Evolutionary conservation across 2,797 vertebrate genomes (phyloP), one percentile per base, ranked within the genome.

Genomic region (Poeciliopsis gracilis): DNA sequence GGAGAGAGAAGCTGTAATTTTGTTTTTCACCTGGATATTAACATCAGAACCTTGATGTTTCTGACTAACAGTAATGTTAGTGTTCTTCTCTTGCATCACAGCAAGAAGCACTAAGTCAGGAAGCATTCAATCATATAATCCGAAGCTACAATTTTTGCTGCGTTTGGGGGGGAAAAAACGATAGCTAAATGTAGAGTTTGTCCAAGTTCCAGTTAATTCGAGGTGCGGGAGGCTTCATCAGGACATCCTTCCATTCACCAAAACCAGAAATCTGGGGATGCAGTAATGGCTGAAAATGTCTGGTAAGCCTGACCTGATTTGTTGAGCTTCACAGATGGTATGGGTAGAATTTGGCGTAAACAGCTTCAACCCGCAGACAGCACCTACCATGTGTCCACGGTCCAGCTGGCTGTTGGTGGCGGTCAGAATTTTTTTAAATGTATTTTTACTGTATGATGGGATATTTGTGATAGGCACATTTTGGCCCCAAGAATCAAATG

Each of bases 241-340:
- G 15, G 20, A 47, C 36, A 10, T 6, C 6, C 23, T 47, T 23
- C 28, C 55, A n/a, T 57, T 70, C 20, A 43, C 51, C 23, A 72
- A 57, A 30, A 75, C n/a, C 43, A 49, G 45, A 71, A 51, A 25
- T 76, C 25, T 72, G 45, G 30, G 9, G 30, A 53, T 41, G 25
- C n/a, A 73, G 41, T 47, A 11, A 53, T 43, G 47, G 36, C 75
- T 36, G n/a, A 59, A 49, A 41, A 57, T 15, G 49, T 73, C 16
- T 38, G 18, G 57, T 73, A 25, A 61, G n/a, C 51, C 71, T 82
- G 80, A 73, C 51, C 80, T 67, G 80, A 82, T 82, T 75, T 59
- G 63, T 47, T 57, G 71, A 77, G 72, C 45, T 67, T 59, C 72
- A 46, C 77, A 78, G 77, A 78, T 72, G 77, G 72, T 61, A 23